Base-by-base conservation (phyloP, 2,888 invertebrate species). In the Scaptodrosophila latifasciaeformis region DNA sequence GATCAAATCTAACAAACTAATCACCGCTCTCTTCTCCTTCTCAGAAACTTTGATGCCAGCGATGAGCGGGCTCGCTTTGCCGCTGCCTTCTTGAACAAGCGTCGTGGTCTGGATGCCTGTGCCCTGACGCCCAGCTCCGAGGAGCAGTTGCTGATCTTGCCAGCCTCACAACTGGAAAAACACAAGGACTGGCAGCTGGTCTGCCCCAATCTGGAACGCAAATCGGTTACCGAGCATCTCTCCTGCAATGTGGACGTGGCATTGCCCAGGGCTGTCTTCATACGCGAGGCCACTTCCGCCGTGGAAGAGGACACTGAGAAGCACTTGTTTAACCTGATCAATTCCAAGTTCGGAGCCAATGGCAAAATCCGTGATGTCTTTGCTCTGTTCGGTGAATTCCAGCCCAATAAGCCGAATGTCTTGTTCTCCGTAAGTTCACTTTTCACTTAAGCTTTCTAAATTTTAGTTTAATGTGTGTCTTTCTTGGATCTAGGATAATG, bases 351-450 rank as follows among this genome's bases (percentile, higher is more conserved):
- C 17, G 86, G 86, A 0, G 74, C 71, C 37, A 51, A 47, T 3
- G 82, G 81, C 37, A 83, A 81, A 54, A 42, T 82, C 24, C 65
- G 82, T 42, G 86, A 86, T 76, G 86, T 87, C 7, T 87, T 87
- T 56, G 74, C 82, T 1, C 54, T 87, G 40, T 87, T 87, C 47
- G 84, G 82, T 1, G 77, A 82, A 54, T 87, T 78, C 53, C 77
- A 82, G 47, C 54, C 65, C 50, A 82, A 77, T 24, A 51, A 78
- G 12, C 62, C 77, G 52, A 64, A 87, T 57, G 81, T 86, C 10
- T 52, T 87, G 24, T 87, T 87, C 54, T 66, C 69, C 58, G 85
- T 85, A 64, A 84, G 84, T n/a, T n/a, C n/a, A n/a, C n/a, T n/a
- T n/a, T n/a, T n/a, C n/a, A n/a, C n/a, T n/a, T 81, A 37, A 18